phyloP scores from a whole-genome alignment of 2,113 vertebrate genomes.

The Neodontobutis hainanensis region DNA sequence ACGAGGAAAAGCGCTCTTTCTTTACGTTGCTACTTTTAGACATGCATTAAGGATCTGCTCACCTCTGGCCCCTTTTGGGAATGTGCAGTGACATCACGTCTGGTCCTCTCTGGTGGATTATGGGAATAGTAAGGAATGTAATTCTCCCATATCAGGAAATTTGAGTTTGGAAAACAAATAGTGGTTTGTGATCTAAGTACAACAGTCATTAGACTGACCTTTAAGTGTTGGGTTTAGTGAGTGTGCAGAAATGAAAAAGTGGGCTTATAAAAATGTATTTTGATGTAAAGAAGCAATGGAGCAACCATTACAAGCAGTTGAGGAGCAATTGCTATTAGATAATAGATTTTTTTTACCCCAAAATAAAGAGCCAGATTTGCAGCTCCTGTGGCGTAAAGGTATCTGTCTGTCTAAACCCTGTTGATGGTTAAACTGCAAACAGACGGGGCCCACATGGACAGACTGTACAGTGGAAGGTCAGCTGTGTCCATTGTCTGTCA shows the following conservation, averaged over 20 bases:
- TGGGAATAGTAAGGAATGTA: slow-evolving; percentile 62
- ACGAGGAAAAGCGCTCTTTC: slow-evolving; percentile 5
- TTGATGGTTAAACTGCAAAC: not conserved
- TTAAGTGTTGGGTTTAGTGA: not conserved
- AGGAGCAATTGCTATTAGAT: no score
- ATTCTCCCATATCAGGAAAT: slow-evolving; percentile 60
- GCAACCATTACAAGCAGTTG: no score
- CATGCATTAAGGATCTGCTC: slow-evolving; percentile 28
- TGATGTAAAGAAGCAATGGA: no score
- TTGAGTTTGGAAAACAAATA: slow-evolving; percentile 33
- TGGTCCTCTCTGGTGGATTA: slow-evolving; percentile 58
- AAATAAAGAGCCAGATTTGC: no score
- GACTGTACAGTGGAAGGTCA: slow-evolving; percentile 33
- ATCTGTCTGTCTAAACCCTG: no score
- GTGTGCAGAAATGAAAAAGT: not conserved
- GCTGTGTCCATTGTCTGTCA: slow-evolving; percentile 61
- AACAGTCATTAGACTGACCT: slow-evolving; percentile 15
- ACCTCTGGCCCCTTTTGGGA: slow-evolving; percentile 49
- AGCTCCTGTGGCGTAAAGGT: no score
- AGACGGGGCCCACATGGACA: not conserved
- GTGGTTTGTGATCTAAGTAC: slow-evolving; percentile 17
- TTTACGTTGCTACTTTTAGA: not conserved
- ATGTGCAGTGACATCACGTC: slow-evolving; percentile 62
- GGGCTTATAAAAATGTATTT: no score
- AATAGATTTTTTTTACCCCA: no score